These are phyloP conservation scores for Noctua pronuba DNA, from an alignment of 2,888 invertebrate species.

Conservation along the genomic window DNA sequence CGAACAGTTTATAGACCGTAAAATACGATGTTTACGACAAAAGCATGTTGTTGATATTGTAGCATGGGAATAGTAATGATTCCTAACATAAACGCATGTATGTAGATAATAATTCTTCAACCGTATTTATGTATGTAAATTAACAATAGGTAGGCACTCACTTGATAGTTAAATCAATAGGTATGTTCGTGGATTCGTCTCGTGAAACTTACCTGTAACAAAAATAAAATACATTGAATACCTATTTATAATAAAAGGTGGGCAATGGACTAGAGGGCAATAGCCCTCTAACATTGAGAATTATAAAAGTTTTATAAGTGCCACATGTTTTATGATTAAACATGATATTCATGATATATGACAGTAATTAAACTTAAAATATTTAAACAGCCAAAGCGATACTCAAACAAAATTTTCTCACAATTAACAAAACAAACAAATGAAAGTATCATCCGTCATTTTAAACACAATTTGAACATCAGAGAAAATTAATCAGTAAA, in stretches of 20 bases:
- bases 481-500: constrained; percentile 27
- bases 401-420: background rate
- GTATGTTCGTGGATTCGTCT: background rate
- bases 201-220: constrained; percentile 53
- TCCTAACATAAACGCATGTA: constrained; percentile 9
- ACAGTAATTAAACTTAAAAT: background rate
- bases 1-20: constrained; percentile 67
- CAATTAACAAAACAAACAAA: constrained; percentile 18
- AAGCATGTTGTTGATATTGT: constrained; percentile 38
- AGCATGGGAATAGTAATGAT: constrained; percentile 42
- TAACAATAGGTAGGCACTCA: constrained; percentile 18
- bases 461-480: constrained; percentile 5
- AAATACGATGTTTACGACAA: constrained; percentile 63
- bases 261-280: background rate
- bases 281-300: background rate
- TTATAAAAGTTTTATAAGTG: too few species aligned
- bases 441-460: background rate
- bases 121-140: background rate
- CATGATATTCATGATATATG: background rate
- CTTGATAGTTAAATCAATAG: background rate
- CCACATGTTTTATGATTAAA: background rate
- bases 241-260: too few species aligned
- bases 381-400: background rate
- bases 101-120: background rate
- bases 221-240: constrained; percentile 22